Base-by-base conservation (phyloP, 2,888 invertebrate species). In the Crioceris asparagi region DNA sequence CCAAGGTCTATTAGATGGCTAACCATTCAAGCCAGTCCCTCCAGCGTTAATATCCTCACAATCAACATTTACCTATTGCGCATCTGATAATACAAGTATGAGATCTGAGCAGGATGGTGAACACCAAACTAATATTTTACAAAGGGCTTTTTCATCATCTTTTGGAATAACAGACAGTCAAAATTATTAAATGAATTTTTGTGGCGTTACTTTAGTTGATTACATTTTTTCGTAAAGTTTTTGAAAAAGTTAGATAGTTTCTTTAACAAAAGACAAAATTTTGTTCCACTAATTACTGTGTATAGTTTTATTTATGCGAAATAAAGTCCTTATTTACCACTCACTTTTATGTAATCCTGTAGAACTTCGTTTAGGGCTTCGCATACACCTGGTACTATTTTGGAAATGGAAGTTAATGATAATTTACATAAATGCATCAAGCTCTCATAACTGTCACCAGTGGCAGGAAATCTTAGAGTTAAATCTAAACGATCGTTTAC, bases 101-200 rank as follows among this genome's bases (percentile, higher is more conserved):
- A 15, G 16, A 29, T 29, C 12, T 29, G 29, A 29, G 16, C 14
- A 29, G 16, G 12, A 29, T 12, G 16, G 29, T 14, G 23, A 34
- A 23, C 16, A 34, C 14, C 7, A 34, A 7, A 25, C 25, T 12
- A 34, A 23, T 34, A 34, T 34, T 34, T 34, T 34, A 14, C 23
- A 34, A 16, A 34, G 34, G 25, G 34, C 34, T 34, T 34, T 34
- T 34, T 25, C 34, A 21, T 34, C 34, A 34, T 15, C 34, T 34
- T 31, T 31, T 31, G 16, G 10, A n/a, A n/a, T n/a, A n/a, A 25
- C 25, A 25, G 25, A 25, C 25, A 25, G 25, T 12, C 25, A 25
- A 25, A 25, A 25, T 25, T 25, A 25, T 25, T 25, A 25, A 25
- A 25, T 12, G 12, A 3, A 11, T 25, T 25, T 25, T 25, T 25